These are phyloP conservation scores for Panorpa germanica DNA, from an alignment of 2,888 invertebrate genomes.

Conservation along the genomic window DNA sequence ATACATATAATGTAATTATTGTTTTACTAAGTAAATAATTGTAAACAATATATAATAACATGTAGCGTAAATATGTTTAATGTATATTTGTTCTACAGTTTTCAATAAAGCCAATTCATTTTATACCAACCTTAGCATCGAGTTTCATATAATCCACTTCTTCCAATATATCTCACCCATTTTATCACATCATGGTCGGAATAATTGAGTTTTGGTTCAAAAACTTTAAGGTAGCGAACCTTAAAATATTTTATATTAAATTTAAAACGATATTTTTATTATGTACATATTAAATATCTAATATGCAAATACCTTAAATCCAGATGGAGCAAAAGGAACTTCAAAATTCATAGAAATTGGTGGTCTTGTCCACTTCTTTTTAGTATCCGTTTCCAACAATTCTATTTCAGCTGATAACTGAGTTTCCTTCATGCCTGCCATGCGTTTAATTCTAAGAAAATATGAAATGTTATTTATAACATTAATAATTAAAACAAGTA, in stretches of 20 bases:
- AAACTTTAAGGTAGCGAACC: conserved; percentile 97
- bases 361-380: conserved; percentile 99
- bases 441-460: conserved; percentile 55
- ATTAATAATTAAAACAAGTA: conserved; percentile 8
- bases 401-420: conserved; percentile 99
- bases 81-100: no score
- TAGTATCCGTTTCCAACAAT: conserved; percentile 91
- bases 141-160: conserved; percentile 97
- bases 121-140: no score
- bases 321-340: conserved; percentile 98
- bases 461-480: conserved; percentile 5
- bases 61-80: no score
- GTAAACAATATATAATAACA: no score
- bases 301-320: conserved; percentile 54
- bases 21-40: no score
- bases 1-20: no score
- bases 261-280: no score
- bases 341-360: conserved; percentile 99
- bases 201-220: conserved; percentile 98
- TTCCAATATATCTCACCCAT: conserved; percentile 99
- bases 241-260: conserved; percentile 13
- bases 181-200: conserved; percentile 99
- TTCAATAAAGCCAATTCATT: no score
- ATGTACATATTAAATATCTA: conserved; percentile 1
- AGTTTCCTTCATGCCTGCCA: conserved; percentile 98